These are phyloP conservation scores for Euzophera pinguis DNA, from an alignment of 2,888 invertebrate species.

Conservation along the genomic window DNA sequence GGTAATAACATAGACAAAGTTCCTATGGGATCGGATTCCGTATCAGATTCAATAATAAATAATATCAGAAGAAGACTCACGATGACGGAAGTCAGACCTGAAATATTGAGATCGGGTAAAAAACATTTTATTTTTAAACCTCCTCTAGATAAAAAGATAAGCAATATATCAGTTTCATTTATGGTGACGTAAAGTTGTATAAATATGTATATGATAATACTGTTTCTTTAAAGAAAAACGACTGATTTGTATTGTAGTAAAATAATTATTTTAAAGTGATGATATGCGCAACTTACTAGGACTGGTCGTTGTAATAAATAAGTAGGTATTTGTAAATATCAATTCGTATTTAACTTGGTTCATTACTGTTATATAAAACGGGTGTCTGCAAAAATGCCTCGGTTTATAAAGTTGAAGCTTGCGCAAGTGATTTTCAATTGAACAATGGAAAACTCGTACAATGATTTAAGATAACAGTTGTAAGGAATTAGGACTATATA, in stretches of 20 bases:
- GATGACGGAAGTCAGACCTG: neutral
- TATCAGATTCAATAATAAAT: neutral
- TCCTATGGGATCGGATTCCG: neutral
- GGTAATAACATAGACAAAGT: neutral
- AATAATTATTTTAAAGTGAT: no score
- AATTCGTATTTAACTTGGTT: neutral
- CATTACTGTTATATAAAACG: neutral
- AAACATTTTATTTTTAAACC: slow-evolving; percentile 53
- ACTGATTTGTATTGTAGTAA: no score
- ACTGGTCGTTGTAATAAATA: no score
- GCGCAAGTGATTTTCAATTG: slow-evolving; percentile 1
- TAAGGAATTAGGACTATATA: neutral
- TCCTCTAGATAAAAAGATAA: slow-evolving; percentile 43
- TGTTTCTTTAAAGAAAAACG: no score
- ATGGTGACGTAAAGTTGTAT: slow-evolving; percentile 31
- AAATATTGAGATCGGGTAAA: slow-evolving; percentile 31
- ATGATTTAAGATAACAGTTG: slow-evolving; percentile 4
- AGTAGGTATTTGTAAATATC: neutral
- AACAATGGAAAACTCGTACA: slow-evolving; percentile 9
- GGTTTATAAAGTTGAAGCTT: neutral
- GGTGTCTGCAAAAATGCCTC: neutral
- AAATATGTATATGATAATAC: no score
- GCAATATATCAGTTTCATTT: slow-evolving; percentile 56
- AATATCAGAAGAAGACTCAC: neutral
- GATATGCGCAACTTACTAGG: no score